These are phyloP conservation scores for Nannoperca australis DNA, from an alignment of 2,797 vertebrate genomes.

Conservation along the genomic window DNA sequence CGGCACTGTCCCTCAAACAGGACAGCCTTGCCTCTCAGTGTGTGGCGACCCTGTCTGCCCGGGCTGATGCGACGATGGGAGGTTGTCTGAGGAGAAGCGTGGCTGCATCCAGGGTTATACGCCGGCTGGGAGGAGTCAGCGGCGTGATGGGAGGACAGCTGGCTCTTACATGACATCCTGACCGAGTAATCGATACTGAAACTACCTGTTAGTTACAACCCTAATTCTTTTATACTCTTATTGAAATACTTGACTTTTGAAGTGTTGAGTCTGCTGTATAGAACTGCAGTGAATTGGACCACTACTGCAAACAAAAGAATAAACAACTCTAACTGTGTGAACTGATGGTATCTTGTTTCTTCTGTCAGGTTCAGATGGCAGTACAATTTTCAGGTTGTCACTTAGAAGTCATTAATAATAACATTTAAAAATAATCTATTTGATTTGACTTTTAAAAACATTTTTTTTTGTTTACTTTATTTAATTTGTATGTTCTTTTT, in stretches of 20 bases:
- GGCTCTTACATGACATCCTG: not conserved
- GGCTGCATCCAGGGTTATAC: constrained; percentile 50
- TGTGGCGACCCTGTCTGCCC: constrained; percentile 13
- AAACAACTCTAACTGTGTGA: constrained; percentile 30
- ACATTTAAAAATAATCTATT: not conserved
- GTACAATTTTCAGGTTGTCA: constrained; percentile 34
- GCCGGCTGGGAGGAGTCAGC: constrained; percentile 61
- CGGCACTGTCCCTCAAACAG: constrained; percentile 7
- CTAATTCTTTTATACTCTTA: not conserved
- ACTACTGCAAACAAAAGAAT: constrained; percentile 15
- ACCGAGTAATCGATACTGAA: not conserved
- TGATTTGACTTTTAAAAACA: not conserved
- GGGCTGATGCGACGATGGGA: constrained; percentile 44
- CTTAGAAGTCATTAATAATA: too few species aligned
- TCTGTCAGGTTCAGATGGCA: constrained; percentile 35
- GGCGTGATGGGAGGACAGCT: too few species aligned
- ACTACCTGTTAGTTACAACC: not conserved
- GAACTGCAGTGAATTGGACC: not conserved
- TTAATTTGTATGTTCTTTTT: not conserved
- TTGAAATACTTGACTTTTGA: not conserved
- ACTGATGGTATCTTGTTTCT: constrained; percentile 23
- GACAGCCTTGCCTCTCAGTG: constrained; percentile 30
- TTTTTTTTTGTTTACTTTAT: not conserved
- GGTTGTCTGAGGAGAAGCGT: constrained; percentile 54
- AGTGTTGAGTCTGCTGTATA: not conserved